Evolutionary conservation across 2,113 vertebrate genomes (phyloP).

Genomic region (Mionectes macconnelli): DNA sequence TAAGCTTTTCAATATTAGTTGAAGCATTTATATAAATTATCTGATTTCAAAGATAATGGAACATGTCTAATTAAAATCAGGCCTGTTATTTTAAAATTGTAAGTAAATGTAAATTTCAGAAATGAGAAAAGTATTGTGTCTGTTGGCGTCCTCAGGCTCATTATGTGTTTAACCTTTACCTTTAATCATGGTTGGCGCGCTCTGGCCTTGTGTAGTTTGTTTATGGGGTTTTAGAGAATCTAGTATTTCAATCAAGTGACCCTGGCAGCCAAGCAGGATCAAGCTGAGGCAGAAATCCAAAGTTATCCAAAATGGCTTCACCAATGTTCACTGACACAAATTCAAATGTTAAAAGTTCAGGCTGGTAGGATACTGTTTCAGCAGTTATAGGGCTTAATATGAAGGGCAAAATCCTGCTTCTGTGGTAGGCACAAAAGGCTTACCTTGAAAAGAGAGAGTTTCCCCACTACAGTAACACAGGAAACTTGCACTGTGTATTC

Average conservation of each 20-base stretch:
- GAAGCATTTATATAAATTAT: neutral
- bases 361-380: neutral
- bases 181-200: neutral
- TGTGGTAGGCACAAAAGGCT: neutral
- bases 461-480: neutral
- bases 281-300: neutral
- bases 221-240: neutral
- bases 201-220: neutral
- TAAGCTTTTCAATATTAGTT: neutral
- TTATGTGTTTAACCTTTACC: neutral
- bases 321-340: neutral
- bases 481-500: neutral
- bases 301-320: neutral
- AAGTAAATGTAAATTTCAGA: neutral
- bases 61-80: neutral
- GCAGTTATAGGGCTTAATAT: neutral
- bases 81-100: neutral
- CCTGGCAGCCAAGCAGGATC: neutral
- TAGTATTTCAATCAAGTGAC: neutral
- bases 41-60: neutral
- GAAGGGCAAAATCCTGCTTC: neutral
- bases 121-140: neutral
- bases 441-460: neutral
- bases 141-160: neutral
- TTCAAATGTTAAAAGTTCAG: neutral